phyloP scores from a whole-genome alignment of 1,140 invertebrate genomes.

The Pseudomyrmex flavicornis region DNA sequence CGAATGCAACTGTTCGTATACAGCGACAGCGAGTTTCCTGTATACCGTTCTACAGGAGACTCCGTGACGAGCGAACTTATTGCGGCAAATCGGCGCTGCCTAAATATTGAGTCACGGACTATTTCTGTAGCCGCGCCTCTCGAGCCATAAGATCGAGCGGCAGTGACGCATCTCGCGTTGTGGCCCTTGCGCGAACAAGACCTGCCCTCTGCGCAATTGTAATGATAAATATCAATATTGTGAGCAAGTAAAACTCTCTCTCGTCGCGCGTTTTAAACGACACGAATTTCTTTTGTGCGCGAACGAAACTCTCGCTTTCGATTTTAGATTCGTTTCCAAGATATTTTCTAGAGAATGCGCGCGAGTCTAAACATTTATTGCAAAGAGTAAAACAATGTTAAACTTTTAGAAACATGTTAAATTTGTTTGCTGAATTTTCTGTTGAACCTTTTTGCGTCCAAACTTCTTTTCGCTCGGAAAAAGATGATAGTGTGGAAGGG shows the following conservation, averaged over 20 bases:
- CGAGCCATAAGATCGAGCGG: conserved; percentile 20
- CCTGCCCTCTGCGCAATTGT: neutral
- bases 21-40: conserved; percentile 11
- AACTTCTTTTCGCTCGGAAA: too few relatives aligned
- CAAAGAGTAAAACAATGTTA: too few relatives aligned
- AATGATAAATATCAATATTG: conserved; percentile 23
- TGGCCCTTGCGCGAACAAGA: conserved; percentile 10
- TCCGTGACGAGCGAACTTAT: conserved; percentile 43
- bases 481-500: too few relatives aligned
- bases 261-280: too few relatives aligned
- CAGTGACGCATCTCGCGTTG: conserved; percentile 28
- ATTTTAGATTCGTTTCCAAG: too few relatives aligned
- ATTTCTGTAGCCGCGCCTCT: conserved; percentile 70
- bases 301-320: too few relatives aligned
- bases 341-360: too few relatives aligned
- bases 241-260: neutral
- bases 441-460: too few relatives aligned
- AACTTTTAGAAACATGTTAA: too few relatives aligned
- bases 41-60: conserved; percentile 4
- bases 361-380: too few relatives aligned
- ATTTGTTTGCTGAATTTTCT: too few relatives aligned
- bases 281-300: too few relatives aligned
- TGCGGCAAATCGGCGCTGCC: conserved; percentile 67
- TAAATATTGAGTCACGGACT: conserved; percentile 78
- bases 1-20: neutral